Base-by-base conservation (phyloP, 1,140 invertebrate genomes). In the Phymorhynchus buccinoides region DNA sequence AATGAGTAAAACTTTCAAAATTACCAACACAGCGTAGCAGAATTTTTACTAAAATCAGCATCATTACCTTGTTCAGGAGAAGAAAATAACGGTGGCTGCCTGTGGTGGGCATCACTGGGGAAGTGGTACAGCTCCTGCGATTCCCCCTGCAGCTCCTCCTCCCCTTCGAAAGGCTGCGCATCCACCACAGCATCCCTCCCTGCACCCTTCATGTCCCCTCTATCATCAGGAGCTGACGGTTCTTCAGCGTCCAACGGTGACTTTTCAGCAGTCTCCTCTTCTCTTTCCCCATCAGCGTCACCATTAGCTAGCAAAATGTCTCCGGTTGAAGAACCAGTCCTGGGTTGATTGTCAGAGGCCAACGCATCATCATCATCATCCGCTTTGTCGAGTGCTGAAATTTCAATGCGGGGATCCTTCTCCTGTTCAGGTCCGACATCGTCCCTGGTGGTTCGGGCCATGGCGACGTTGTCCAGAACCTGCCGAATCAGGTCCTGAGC, bases 401-500 rank as follows among this genome's bases (percentile, higher is more conserved):
- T 44, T 4, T 32, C 4, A 27, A 22, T 2, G 6, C 27, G 3
- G 14, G 22, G 9, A 7, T 73, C 48, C 3, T 16, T 30, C 18
- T 48, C 44, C 30, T 42, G 81, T 22, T 44, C 30, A 27, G 14
- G 39, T 44, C 35, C 37, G 7, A 7, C 41, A 41, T 73, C 18
- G 1, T 86, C 79, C 78, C 84, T 83, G 56, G 78, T 82, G 35
- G n/a, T 32, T 44, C 52, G 66, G 39, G 44, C 44, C 35, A 30
- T 66, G 1, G 86, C 62, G 16, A 85, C 86, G 6, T 84, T 86
- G 30, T 85, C 86, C 30, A 88, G 81, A 18, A 86, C 88, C 62
- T 87, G 86, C n/a, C 87, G 66, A 6, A 89, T 85, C 30, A 87
- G 80, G 78, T 62, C 83, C 77, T 48, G 56, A 16, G 79, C 84